phyloP scores from a whole-genome alignment of 2,113 vertebrate genomes.

The Microcebus jonahi region DNA sequence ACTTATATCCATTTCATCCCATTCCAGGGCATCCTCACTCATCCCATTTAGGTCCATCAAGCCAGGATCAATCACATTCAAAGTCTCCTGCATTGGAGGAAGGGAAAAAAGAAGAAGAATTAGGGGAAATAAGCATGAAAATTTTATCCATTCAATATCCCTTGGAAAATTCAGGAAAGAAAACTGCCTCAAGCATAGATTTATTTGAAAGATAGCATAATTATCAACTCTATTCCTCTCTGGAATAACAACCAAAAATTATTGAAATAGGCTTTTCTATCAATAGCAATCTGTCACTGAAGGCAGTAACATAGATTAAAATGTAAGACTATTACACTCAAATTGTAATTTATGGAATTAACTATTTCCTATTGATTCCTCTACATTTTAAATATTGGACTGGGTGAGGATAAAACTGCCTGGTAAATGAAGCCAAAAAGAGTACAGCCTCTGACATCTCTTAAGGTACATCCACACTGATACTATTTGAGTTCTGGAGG shows the following conservation, averaged over 20 bases:
- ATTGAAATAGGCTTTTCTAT: constrained; percentile 46
- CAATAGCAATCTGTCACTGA: constrained; percentile 71
- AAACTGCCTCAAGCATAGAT: constrained; percentile 37
- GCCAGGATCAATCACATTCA: constrained; percentile 92
- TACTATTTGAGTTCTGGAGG: background rate
- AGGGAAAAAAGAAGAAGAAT: background rate
- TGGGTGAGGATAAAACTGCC: constrained; percentile 30
- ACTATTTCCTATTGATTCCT: constrained; percentile 52
- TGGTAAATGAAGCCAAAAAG: background rate
- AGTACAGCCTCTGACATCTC: background rate
- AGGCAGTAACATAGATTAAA: constrained; percentile 51
- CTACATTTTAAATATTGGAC: background rate
- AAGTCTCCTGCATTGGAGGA: constrained; percentile 86
- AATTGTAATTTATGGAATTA: constrained; percentile 31
- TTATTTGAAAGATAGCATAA: constrained; percentile 51
- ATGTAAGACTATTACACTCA: constrained; percentile 11
- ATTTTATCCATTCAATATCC: constrained; percentile 29
- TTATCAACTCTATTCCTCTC: background rate
- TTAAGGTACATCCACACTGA: background rate
- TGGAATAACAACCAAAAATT: constrained; percentile 53
- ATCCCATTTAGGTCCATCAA: constrained; percentile 91
- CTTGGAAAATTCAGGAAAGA: constrained; percentile 37
- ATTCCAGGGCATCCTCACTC: constrained; percentile 94
- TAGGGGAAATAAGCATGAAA: background rate
- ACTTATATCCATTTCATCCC: constrained; percentile 98